Conservation (phyloP, 64 coral and sea anemone species). For the Stichodactyla mertensii region DNA sequence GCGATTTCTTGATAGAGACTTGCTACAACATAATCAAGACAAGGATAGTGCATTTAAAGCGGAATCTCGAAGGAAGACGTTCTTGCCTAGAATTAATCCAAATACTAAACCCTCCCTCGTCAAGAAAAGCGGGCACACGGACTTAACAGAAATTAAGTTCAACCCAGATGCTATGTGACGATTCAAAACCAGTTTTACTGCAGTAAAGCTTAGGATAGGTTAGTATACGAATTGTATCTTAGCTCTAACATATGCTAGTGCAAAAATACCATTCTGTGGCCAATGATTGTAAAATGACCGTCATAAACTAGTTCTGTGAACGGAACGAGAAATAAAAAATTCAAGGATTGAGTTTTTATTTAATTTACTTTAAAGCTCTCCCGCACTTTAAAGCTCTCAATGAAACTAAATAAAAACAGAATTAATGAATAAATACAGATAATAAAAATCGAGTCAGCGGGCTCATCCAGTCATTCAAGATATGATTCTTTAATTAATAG, state of each 20-base stretch:
- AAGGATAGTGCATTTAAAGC: not conserved
- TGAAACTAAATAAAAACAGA: not conserved
- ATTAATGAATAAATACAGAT: not conserved
- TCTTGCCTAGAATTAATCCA: slow-evolving; percentile 39
- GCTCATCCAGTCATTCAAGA: not conserved
- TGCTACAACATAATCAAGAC: not conserved
- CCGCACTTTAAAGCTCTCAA: not conserved
- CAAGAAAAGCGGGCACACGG: not conserved
- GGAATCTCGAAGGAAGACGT: slow-evolving; percentile 21
- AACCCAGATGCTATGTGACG: not conserved
- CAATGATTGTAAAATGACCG: no score
- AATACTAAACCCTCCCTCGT: not conserved
- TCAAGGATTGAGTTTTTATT: not conserved
- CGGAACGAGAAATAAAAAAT: no score
- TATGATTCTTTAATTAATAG: no score
- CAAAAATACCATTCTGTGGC: no score
- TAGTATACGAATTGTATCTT: no score
- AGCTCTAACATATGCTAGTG: no score
- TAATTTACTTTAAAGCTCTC: not conserved
- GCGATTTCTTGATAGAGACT: not conserved
- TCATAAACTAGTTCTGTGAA: no score
- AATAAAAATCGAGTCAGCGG: not conserved
- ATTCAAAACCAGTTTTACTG: not conserved
- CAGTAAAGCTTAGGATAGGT: not conserved
- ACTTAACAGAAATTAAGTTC: not conserved